Percentiles rank a stretch among this genome's conserved stretches.
These are phyloP conservation scores for Hippoglossus hippoglossus DNA, from an alignment of 2,797 vertebrate species.

Conservation along the genomic window DNA sequence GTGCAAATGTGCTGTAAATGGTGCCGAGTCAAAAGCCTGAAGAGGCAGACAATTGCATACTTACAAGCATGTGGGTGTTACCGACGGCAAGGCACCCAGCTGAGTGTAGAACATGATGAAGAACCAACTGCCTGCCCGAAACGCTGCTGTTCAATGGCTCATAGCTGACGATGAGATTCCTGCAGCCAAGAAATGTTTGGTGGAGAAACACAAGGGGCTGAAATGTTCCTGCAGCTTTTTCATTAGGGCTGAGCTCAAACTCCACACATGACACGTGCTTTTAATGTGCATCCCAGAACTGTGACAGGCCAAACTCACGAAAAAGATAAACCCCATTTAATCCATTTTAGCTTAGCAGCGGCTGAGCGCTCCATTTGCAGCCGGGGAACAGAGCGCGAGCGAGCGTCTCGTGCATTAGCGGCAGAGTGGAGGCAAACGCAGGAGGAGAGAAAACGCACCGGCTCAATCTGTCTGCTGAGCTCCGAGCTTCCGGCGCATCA, in stretches of 20 bases:
- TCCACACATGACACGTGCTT: constrained; percentile 7
- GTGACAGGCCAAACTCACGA: background rate
- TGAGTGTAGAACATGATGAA: constrained; percentile 26
- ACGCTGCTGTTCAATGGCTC: constrained; percentile 13
- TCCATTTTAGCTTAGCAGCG: constrained; percentile 42
- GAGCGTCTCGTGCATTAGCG: constrained; percentile 57
- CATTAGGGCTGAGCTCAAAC: background rate
- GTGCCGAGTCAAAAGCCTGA: constrained; percentile 39
- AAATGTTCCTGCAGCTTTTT: background rate
- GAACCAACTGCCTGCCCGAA: background rate
- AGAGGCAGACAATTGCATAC: constrained; percentile 64
- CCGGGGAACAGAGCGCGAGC: constrained; percentile 22
- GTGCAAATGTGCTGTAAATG: constrained; percentile 31
- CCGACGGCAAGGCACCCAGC: constrained; percentile 15
- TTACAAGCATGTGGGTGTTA: constrained; percentile 23
- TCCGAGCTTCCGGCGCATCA: constrained; percentile 61
- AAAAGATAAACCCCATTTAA: constrained; percentile 11
- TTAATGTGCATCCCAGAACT: background rate
- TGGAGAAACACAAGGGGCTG: background rate
- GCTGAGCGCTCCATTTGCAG: constrained; percentile 62
- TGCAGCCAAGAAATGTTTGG: background rate
- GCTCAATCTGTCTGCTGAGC: constrained; percentile 52
- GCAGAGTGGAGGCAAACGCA: constrained; percentile 43
- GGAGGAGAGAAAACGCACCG: constrained; percentile 45
- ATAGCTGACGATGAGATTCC: background rate